A percentile compares a stretch with the other conserved stretches of the same genome.
These are phyloP conservation scores for Chaitophorus viminalis DNA, from an alignment of 2,888 invertebrate genomes.

Conservation along the genomic window DNA sequence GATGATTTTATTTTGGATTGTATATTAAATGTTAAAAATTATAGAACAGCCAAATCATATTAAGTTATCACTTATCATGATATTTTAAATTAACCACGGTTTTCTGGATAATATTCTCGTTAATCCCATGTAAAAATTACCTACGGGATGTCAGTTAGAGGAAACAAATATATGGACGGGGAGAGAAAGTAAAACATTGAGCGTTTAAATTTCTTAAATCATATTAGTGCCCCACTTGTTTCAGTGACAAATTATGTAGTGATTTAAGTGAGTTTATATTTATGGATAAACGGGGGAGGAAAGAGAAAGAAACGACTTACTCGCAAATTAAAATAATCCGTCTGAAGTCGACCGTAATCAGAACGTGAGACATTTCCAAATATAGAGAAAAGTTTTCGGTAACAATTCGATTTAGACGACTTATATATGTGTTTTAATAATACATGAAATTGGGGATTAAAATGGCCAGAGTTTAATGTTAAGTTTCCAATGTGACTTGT, in stretches of 20 bases:
- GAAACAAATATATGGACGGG: neutral
- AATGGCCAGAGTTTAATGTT: neutral
- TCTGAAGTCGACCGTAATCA: neutral
- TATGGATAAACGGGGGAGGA: neutral
- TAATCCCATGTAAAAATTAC: slow-evolving; percentile 17
- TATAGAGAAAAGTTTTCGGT: slow-evolving; percentile 24
- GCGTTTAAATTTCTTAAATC: neutral
- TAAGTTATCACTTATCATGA: neutral
- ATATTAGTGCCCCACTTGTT: neutral
- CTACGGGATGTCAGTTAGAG: neutral
- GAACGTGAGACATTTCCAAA: neutral
- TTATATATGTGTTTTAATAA: neutral
- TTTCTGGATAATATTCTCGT: slow-evolving; percentile 23
- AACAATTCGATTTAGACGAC: slow-evolving; percentile 34
- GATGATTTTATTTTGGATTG: too few species aligned
- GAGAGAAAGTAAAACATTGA: neutral
- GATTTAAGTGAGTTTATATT: slow-evolving; percentile 1
- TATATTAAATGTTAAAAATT: neutral
- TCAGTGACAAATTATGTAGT: slow-evolving; percentile 3
- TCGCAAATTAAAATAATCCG: neutral
- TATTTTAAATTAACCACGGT: slow-evolving; percentile 19
- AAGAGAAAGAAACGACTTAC: neutral
- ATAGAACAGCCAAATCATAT: neutral
- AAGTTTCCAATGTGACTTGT: slow-evolving; percentile 8
- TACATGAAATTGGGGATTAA: slow-evolving; percentile 17